Conservation (phyloP, 1,140 invertebrate genomes). For the Babylonia areolata region DNA sequence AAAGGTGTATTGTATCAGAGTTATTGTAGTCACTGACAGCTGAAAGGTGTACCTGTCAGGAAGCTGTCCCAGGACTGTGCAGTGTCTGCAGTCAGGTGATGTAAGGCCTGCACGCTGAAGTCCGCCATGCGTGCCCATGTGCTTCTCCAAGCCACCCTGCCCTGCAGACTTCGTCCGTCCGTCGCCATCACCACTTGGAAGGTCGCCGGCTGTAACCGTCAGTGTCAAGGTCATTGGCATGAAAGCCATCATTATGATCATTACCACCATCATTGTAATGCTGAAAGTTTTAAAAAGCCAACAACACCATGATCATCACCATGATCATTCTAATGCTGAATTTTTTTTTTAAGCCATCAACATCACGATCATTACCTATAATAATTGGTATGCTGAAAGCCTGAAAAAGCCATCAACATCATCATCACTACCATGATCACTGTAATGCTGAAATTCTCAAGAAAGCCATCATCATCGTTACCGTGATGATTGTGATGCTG, state of each 20-base stretch:
- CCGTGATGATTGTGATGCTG: no score
- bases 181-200: slow-evolving; percentile 22
- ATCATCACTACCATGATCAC: neutral
- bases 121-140: neutral
- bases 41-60: no score
- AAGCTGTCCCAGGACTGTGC: no score
- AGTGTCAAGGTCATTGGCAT: neutral
- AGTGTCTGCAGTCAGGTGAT: neutral
- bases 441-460: neutral
- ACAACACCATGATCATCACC: slow-evolving; percentile 18
- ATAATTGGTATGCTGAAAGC: no score
- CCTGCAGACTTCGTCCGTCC: neutral
- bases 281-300: neutral
- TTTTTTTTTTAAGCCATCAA: neutral
- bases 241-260: neutral
- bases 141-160: neutral
- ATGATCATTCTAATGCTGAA: slow-evolving; percentile 13
- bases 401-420: slow-evolving; percentile 14
- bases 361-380: neutral
- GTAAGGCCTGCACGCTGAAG: neutral
- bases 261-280: slow-evolving; percentile 17
- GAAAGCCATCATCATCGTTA: no score
- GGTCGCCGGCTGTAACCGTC: neutral
- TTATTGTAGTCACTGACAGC: no score
- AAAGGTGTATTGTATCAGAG: no score